Conservation (phyloP, 1,140 invertebrate genomes). For the Penaeus chinensis region DNA sequence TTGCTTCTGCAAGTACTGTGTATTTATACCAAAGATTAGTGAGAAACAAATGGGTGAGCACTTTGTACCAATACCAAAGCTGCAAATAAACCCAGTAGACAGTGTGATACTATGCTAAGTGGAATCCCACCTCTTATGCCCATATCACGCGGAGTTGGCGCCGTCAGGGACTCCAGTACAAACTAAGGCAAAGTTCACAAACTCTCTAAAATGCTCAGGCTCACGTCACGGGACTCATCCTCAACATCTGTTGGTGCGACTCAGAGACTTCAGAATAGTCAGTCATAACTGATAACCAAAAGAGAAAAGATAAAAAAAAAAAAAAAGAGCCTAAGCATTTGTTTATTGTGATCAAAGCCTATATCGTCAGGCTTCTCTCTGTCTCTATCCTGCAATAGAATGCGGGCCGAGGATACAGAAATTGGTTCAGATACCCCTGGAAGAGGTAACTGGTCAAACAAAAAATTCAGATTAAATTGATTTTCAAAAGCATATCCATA, state of each 20-base stretch:
- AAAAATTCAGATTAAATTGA: slow-evolving; percentile 13
- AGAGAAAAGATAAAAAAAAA: slow-evolving; percentile 17
- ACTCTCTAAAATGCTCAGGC: slow-evolving; percentile 33
- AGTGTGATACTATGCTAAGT: slow-evolving; percentile 62
- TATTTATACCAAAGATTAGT: slow-evolving; percentile 63
- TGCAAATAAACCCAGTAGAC: slow-evolving; percentile 58
- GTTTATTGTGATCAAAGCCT: slow-evolving; percentile 36
- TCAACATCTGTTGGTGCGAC: slow-evolving; percentile 7
- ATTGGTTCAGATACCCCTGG: slow-evolving; percentile 42
- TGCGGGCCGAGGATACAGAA: slow-evolving; percentile 35
- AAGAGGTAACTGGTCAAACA: slow-evolving; percentile 32
- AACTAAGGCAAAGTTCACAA: slow-evolving; percentile 51
- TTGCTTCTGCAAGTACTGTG: slow-evolving; percentile 57
- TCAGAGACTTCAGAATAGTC: slow-evolving; percentile 30
- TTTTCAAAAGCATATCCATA: neutral
- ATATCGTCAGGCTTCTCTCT: slow-evolving; percentile 54
- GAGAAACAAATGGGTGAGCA: slow-evolving; percentile 59
- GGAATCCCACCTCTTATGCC: slow-evolving; percentile 60
- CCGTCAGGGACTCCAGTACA: slow-evolving; percentile 62
- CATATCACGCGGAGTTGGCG: slow-evolving; percentile 60
- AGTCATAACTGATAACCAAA: slow-evolving; percentile 36
- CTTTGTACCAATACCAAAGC: slow-evolving; percentile 54
- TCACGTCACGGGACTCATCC: slow-evolving; percentile 31
- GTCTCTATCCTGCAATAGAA: slow-evolving; percentile 55
- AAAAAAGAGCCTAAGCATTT: slow-evolving; percentile 40